These are phyloP conservation scores for Lepus oiostolus DNA, from an alignment of 2,797 vertebrate genomes.

Conservation along the genomic window DNA sequence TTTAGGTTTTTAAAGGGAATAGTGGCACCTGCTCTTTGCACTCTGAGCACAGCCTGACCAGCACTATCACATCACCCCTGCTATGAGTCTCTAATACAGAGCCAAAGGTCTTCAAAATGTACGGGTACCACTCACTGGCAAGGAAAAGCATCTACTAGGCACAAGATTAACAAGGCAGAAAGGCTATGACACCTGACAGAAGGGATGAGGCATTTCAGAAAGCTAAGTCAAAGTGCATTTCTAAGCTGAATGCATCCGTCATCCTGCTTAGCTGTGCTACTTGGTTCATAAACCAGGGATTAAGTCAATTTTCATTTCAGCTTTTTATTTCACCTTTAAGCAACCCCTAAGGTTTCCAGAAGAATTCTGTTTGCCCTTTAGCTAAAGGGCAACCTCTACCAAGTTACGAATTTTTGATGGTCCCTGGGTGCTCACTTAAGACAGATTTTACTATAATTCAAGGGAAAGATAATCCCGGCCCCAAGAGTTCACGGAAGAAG, in stretches of 20 bases:
- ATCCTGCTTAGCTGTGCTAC: conserved; percentile 78
- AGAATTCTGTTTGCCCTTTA: conserved; percentile 84
- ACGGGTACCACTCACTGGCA: not conserved
- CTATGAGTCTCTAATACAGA: not conserved
- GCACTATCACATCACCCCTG: not conserved
- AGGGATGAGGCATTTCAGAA: conserved; percentile 74
- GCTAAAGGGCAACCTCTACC: conserved; percentile 83
- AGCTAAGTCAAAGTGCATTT: conserved; percentile 79
- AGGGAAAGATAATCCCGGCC: conserved; percentile 73
- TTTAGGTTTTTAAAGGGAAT: not conserved
- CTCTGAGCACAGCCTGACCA: not conserved
- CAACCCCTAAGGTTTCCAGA: conserved; percentile 79
- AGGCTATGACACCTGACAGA: not conserved
- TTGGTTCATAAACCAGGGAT: conserved; percentile 87
- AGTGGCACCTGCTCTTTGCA: not conserved
- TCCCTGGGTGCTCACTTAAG: conserved; percentile 76
- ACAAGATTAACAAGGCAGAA: conserved; percentile 50
- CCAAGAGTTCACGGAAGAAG: conserved; percentile 67
- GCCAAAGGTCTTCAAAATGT: conserved; percentile 6
- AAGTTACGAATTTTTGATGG: conserved; percentile 71
- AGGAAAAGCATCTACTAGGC: not conserved
- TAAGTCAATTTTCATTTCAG: conserved; percentile 86
- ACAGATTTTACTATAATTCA: conserved; percentile 77
- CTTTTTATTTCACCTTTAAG: conserved; percentile 86
- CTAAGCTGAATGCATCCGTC: conserved; percentile 66